Conservation (phyloP, 2,797 vertebrate genomes). For the Syndactyla subalaris region DNA sequence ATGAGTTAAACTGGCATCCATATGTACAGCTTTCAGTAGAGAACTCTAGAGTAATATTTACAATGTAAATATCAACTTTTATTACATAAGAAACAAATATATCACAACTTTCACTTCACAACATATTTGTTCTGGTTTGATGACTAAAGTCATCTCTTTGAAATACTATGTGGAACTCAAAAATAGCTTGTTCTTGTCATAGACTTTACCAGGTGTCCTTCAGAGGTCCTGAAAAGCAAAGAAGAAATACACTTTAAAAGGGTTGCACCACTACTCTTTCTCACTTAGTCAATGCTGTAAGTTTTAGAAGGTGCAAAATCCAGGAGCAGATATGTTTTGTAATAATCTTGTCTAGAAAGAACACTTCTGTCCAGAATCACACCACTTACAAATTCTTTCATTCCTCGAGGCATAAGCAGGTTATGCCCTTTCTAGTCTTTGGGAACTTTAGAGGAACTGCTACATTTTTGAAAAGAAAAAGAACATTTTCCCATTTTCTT, state of each 20-base stretch:
- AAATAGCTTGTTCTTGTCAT: constrained; percentile 79
- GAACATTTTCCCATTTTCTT: neutral
- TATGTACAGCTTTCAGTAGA: constrained; percentile 79
- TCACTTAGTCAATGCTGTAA: neutral
- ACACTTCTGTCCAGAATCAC: neutral
- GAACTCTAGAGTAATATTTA: constrained; percentile 85
- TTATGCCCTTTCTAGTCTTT: neutral
- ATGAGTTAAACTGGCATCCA: constrained; percentile 73
- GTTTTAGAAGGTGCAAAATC: neutral
- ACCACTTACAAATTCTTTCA: neutral
- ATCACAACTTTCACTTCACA: constrained; percentile 82
- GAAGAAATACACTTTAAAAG: neutral
- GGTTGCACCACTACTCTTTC: neutral
- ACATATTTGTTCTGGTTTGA: constrained; percentile 84
- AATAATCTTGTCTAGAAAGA: neutral
- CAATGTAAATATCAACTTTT: constrained; percentile 89
- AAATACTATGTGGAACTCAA: constrained; percentile 83
- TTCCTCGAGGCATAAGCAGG: neutral
- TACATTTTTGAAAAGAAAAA: neutral
- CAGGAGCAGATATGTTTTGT: neutral
- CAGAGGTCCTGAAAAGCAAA: constrained; percentile 86
- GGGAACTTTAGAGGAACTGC: neutral
- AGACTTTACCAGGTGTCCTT: constrained; percentile 70
- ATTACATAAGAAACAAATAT: constrained; percentile 83
- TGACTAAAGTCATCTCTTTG: constrained; percentile 81